Evolutionary conservation across 2,888 invertebrate genomes (phyloP), one percentile per base, ranked within the genome.

Genomic region (Clostera curtula): DNA sequence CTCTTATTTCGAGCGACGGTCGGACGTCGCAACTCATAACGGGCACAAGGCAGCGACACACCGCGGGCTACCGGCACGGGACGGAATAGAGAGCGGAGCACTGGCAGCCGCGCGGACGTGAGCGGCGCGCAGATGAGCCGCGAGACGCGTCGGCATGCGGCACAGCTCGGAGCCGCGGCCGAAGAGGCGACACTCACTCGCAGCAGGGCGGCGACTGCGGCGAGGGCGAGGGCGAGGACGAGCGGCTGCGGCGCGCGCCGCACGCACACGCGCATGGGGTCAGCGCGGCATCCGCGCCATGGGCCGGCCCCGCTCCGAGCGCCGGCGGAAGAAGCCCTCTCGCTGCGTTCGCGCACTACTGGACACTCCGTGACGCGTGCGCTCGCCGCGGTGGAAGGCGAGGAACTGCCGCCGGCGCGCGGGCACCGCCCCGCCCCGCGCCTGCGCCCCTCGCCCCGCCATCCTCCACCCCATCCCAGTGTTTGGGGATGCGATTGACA

Each of bases 161-260:
- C 11, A 9, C 18, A 18, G 19, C 24, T 11, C 21, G 14, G 4
- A 12, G 27, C 21, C 27, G 29, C 22, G 12, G 27, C 16, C 24
- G 29, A 25, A 22, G 8, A 9, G 34, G 5, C 15, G 19, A 18
- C 25, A 71, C 74, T 62, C 75, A 77, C 77, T 54, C 58, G 70
- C 58, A 73, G 63, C 60, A 66, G 56, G 62, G 62, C 62, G 73
- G 70, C 74, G 71, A 72, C 70, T 71, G 74, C 72, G 58, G 69
- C 63, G 60, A 64, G 66, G 67, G n/a, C 74, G 71, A 72, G 71
- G 72, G 74, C 72, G 58, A 69, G 63, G 60, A 64, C 66, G 67
- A 67, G 70, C 70, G 65, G 68, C 67, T 67, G 69, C 65, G 67
- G 61, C 61, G 57, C 49, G 70, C 64, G 75, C 73, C 65, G 79